Conservation (phyloP, 2,797 vertebrate species). For the Toxotes lorentzi region DNA sequence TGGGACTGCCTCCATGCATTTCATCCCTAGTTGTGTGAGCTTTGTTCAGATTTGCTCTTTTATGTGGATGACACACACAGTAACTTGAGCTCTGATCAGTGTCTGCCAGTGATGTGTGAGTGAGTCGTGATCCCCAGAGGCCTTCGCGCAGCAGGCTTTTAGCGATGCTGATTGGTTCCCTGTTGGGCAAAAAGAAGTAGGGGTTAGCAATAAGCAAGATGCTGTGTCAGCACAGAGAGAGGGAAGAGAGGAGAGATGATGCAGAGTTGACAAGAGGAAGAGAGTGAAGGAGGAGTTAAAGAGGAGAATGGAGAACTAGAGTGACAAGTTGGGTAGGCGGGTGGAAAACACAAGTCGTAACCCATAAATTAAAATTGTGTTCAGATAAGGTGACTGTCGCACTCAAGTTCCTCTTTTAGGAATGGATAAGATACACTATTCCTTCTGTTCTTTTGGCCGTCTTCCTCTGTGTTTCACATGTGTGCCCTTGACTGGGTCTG, state of each 20-base stretch:
- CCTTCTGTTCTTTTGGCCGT: background rate
- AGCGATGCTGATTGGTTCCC: slow-evolving; percentile 35
- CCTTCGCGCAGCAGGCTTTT: slow-evolving; percentile 36
- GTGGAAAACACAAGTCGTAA: slow-evolving; percentile 36
- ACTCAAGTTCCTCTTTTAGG: slow-evolving; percentile 36
- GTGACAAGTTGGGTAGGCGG: slow-evolving; percentile 5
- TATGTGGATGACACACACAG: slow-evolving; percentile 20
- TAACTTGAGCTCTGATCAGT: slow-evolving; percentile 43
- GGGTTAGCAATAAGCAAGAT: slow-evolving; percentile 38
- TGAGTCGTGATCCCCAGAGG: slow-evolving; percentile 20
- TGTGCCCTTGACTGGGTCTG: slow-evolving; percentile 8
- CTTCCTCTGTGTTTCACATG: background rate
- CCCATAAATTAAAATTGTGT: slow-evolving; percentile 31
- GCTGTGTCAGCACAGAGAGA: slow-evolving; percentile 64
- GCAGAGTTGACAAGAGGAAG: slow-evolving; percentile 29
- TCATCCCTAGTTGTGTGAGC: background rate
- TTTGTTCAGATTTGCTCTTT: slow-evolving; percentile 27
- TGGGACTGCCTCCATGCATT: background rate
- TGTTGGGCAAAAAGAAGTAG: slow-evolving; percentile 7
- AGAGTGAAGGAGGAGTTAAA: slow-evolving; percentile 6
- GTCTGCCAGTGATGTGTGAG: slow-evolving; percentile 34
- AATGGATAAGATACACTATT: slow-evolving; percentile 2
- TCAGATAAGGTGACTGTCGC: background rate
- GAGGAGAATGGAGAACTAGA: slow-evolving; percentile 1
- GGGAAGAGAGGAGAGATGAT: slow-evolving; percentile 30